Percentiles rank a stretch among this genome's conserved stretches.
Conservation (phyloP, 2,888 invertebrate genomes). For the Podabrus alpinus region DNA sequence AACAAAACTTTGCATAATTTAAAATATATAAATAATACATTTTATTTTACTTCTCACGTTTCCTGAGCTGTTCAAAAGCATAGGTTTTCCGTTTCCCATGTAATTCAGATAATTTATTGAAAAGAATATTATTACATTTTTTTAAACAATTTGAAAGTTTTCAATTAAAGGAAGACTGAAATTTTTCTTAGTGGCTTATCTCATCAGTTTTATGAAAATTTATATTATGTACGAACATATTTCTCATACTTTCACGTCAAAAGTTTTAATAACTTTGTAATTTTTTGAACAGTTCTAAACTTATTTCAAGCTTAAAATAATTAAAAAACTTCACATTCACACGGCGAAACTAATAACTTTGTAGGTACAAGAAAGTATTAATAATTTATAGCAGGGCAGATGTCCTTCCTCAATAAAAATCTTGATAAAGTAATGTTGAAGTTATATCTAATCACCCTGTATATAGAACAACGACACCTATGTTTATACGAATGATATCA, state of each 20-base stretch:
- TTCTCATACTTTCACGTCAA: neutral
- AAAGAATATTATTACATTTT: neutral
- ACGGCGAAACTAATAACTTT: neutral
- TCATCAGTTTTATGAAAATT: neutral
- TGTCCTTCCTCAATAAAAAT: neutral
- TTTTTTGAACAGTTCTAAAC: neutral
- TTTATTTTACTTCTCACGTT: neutral
- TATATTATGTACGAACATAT: neutral
- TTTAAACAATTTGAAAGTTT: neutral
- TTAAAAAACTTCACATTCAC: neutral
- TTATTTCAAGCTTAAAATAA: neutral
- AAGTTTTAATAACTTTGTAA: neutral
- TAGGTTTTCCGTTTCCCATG: neutral
- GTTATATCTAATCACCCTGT: no score
- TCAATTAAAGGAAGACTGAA: neutral
- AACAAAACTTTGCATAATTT: no score
- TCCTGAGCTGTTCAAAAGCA: neutral
- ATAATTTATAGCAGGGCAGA: neutral
- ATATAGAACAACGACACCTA: no score
- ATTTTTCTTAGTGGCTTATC: neutral
- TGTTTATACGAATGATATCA: no score
- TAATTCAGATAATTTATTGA: neutral
- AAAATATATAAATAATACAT: neutral
- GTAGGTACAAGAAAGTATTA: neutral
- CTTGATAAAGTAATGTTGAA: neutral